Conservation (phyloP, 2,797 vertebrate species). For the Helarctos malayanus region DNA sequence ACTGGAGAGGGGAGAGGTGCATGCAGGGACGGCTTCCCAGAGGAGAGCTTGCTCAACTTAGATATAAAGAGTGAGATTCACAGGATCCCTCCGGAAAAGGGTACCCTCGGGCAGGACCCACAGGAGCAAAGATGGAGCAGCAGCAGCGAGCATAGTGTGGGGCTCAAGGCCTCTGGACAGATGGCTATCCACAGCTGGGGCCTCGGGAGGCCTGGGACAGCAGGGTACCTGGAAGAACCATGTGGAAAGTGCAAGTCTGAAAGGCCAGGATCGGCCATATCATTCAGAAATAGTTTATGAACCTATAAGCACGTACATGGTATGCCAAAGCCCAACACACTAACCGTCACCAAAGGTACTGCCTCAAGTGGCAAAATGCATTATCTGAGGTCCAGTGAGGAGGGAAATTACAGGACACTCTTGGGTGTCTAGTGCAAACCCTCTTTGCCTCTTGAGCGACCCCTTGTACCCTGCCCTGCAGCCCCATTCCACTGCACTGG, state of each 20-base stretch:
- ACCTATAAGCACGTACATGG: background rate
- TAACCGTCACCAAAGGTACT: background rate
- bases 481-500: background rate
- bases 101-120: background rate
- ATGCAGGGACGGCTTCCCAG: background rate
- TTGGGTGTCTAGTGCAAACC: background rate
- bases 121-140: background rate
- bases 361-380: background rate
- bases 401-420: background rate
- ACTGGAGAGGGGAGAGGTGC: background rate
- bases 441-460: background rate
- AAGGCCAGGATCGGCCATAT: background rate
- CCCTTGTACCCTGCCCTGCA: fast-evolving
- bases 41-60: background rate
- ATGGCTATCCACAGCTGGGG: background rate
- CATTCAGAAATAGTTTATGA: background rate
- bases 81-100: background rate
- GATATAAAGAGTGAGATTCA: background rate
- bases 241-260: background rate
- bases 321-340: background rate
- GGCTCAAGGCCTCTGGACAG: background rate
- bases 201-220: background rate
- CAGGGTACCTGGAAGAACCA: background rate
- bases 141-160: background rate
- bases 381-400: background rate